A percentile compares a stretch with the other conserved stretches of the same genome.
phyloP scores from a whole-genome alignment of 2,113 vertebrate genomes.

The Tachuris rubrigastra region DNA sequence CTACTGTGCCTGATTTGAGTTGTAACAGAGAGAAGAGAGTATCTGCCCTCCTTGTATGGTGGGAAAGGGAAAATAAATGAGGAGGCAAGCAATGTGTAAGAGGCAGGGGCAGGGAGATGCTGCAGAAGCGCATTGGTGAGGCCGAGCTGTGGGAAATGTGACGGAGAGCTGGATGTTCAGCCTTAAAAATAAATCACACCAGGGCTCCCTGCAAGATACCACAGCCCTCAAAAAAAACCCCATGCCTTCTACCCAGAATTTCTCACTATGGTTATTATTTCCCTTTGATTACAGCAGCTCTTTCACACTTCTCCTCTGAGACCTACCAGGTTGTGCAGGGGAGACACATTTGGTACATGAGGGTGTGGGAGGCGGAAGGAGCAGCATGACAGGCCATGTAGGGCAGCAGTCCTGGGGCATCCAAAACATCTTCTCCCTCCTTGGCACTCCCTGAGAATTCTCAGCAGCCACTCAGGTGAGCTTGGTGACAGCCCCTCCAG shows the following conservation, averaged over 20 bases:
- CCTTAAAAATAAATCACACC: not conserved
- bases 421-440: not conserved
- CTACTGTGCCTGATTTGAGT: accelerated
- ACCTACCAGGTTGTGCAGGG: not conserved
- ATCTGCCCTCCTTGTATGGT: not conserved
- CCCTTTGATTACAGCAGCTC: not conserved
- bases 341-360: not conserved
- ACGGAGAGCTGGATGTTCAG: not conserved
- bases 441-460: not conserved
- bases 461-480: not conserved
- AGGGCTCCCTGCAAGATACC: not conserved
- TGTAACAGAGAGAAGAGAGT: not conserved
- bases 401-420: not conserved
- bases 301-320: not conserved
- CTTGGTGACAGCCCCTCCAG: not conserved
- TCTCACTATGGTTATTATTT: not conserved
- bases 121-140: not conserved
- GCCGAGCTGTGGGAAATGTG: not conserved
- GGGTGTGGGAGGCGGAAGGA: not conserved
- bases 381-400: not conserved
- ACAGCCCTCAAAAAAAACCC: not conserved
- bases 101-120: not conserved
- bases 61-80: not conserved
- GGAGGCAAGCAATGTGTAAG: accelerated
- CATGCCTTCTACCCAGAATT: not conserved